Evolutionary conservation across 2,113 vertebrate genomes (phyloP).

Genomic region (Sturnus vulgaris): DNA sequence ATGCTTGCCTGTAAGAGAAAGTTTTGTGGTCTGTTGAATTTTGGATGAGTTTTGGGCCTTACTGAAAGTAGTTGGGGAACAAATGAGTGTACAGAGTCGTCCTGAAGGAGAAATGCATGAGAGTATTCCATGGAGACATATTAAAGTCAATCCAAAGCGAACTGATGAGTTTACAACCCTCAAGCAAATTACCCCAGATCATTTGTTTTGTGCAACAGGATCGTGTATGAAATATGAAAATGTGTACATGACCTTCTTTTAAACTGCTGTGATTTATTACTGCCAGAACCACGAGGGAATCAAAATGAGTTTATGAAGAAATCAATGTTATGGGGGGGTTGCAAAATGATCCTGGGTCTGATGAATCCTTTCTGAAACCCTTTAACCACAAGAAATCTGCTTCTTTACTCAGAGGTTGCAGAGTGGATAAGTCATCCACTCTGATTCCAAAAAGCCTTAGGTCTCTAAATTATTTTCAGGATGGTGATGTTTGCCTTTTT

Average conservation of each 20-base stretch:
- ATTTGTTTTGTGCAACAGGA: conserved; percentile 12
- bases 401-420: not conserved
- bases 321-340: not conserved
- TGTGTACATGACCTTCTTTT: conserved; percentile 42
- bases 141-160: conserved; percentile 43
- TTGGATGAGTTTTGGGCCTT: not conserved
- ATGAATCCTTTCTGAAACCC: not conserved
- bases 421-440: not conserved
- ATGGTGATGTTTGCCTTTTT: not conserved
- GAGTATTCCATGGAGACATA: not conserved
- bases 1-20: not conserved
- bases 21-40: not conserved
- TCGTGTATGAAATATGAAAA: conserved; percentile 23
- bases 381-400: conserved; percentile 39
- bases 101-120: conserved; percentile 26
- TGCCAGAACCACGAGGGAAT: conserved; percentile 15
- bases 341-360: conserved; percentile 10
- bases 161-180: conserved; percentile 44
- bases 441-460: not conserved
- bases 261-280: conserved; percentile 38
- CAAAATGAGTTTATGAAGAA: conserved; percentile 31
- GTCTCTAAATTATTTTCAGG: not conserved
- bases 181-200: not conserved
- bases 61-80: conserved; percentile 12
- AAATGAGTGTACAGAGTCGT: not conserved